Evolutionary conservation across 2,888 invertebrate species (phyloP).

Genomic region (Metellina segmentata): DNA sequence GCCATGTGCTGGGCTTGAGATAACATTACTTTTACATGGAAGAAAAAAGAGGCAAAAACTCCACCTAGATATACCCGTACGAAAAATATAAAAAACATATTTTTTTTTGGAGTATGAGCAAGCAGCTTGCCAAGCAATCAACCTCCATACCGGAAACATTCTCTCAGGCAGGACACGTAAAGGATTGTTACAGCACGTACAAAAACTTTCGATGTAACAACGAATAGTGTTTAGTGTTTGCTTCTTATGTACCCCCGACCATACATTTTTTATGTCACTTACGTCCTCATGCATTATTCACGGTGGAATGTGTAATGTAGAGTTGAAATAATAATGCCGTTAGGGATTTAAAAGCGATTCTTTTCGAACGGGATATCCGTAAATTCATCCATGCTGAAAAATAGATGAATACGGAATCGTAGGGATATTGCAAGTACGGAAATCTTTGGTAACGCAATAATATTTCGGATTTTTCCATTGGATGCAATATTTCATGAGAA

Average conservation of each 20-base stretch:
- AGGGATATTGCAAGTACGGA: no score
- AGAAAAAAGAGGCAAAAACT: neutral
- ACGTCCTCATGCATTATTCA: neutral
- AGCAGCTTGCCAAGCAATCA: constrained; percentile 19
- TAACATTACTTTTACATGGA: neutral
- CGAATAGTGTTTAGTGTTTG: neutral
- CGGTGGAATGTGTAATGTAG: neutral
- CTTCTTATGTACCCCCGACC: neutral
- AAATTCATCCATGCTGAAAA: neutral
- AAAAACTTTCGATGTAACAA: neutral
- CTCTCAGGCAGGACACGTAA: constrained; percentile 13
- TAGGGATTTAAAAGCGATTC: neutral
- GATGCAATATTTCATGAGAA: no score
- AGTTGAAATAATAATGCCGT: neutral
- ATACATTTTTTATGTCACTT: neutral
- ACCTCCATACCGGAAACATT: neutral
- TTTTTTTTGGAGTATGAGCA: neutral
- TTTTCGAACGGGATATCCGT: neutral
- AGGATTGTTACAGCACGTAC: neutral
- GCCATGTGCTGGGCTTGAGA: neutral
- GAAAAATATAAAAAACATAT: neutral
- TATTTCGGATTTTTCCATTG: no score
- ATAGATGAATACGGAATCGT: neutral
- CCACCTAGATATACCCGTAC: neutral
- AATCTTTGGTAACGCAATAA: no score